Base-by-base conservation (phyloP, 2,113 vertebrate species). In the Petroica traversi region DNA sequence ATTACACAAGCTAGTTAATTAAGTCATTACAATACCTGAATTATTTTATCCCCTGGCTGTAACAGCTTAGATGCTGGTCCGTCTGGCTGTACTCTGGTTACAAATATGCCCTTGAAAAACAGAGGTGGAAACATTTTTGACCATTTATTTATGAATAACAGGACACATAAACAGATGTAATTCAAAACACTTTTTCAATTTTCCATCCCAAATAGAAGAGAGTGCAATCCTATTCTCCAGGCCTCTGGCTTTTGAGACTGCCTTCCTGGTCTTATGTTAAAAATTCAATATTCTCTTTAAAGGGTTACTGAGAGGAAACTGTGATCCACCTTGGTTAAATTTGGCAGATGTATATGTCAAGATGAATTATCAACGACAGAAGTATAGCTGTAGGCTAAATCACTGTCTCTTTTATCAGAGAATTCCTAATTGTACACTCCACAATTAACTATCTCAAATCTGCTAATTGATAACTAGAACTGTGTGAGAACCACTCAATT, bases 51-150 rank as follows among this genome's bases (percentile, higher is more conserved):
- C 73, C 99, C 99, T 46, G 99, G 99, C 93, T 99, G 99, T 81
- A 99, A 98, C 73, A 99, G 93, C 97, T 99, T 99, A 88, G 98
- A 99, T 71, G 99, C 99, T 26, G 99, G 99, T 92, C 99, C 99
- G 48, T 99, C 99, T 80, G 99, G 98, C 61, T 99, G 99, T 83
- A 99, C 99, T 97, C 99, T 99, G 31, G 99, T 99, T 97, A 99
- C 99, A 98, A 99, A 99, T 97, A 99, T 99, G 88, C 99, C 99
- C 99, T 99, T 96, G 95, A 97, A 93, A 58, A 97, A 95, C 28
- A 95, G 76, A 86, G 25, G 36, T 34, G 19, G 25, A 92, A 83
- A 81, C 29, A 88, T 57, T 95, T 90, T 73, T 38, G 36, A 89
- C 14, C 79, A 38, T 8, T 63, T 78, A 40, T 46, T 73, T 71